phyloP scores from a whole-genome alignment of 2,888 invertebrate species.

The Boloria selene region DNA sequence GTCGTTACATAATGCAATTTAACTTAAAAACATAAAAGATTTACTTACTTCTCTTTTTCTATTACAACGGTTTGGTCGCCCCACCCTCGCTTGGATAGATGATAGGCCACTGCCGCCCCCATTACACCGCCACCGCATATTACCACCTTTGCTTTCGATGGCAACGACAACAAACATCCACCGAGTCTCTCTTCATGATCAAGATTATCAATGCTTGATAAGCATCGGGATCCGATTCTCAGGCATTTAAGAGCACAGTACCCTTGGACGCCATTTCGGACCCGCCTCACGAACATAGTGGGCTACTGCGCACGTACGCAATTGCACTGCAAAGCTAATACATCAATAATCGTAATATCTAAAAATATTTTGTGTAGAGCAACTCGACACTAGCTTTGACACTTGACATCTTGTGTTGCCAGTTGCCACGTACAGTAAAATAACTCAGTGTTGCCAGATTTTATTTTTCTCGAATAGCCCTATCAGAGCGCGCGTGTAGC shows the following conservation, averaged over 20 bases:
- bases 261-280: constrained; percentile 45
- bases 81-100: constrained; percentile 92
- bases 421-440: constrained; percentile 18
- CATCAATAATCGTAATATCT: constrained; percentile 44
- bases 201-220: constrained; percentile 58
- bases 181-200: constrained; percentile 63
- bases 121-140: constrained; percentile 96
- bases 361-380: constrained; percentile 44
- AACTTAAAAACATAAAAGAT: neutral
- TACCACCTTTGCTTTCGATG: constrained; percentile 86
- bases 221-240: constrained; percentile 46
- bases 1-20: constrained; percentile 30
- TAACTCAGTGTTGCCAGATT: too few species aligned
- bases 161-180: constrained; percentile 61
- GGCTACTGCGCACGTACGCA: constrained; percentile 47
- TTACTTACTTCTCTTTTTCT: constrained; percentile 89
- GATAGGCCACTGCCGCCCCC: constrained; percentile 96
- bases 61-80: constrained; percentile 90
- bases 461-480: too few species aligned
- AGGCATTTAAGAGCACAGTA: constrained; percentile 42
- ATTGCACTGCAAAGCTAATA: constrained; percentile 40
- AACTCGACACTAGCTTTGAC: constrained; percentile 34
- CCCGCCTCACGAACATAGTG: constrained; percentile 51
- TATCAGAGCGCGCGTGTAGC: too few species aligned
- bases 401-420: constrained; percentile 30